These are phyloP conservation scores for Arbacia lixula DNA, from an alignment of 53 echinoderm and acorn worm species.

Conservation along the genomic window DNA sequence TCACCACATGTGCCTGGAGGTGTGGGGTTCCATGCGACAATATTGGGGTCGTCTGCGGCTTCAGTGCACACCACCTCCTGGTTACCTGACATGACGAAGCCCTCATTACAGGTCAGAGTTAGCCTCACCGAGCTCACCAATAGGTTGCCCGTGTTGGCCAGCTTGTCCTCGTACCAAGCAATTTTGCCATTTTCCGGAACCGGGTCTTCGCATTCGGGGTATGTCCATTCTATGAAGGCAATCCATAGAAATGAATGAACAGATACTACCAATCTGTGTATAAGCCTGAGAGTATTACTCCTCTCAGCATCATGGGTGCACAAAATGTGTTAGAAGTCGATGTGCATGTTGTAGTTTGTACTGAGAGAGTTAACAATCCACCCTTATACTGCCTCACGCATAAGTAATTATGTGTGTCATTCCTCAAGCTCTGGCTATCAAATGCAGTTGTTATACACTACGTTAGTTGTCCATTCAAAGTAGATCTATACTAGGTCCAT, in stretches of 20 bases:
- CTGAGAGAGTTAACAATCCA: too few species aligned
- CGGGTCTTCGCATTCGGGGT: not conserved
- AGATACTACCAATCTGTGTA: too few species aligned
- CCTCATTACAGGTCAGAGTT: not conserved
- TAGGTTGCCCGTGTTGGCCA: not conserved
- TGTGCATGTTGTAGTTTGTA: too few species aligned
- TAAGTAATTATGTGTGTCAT: too few species aligned
- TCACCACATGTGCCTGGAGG: constrained; percentile 11
- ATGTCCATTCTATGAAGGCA: not conserved
- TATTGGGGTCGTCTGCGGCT: not conserved
- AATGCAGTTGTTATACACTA: too few species aligned
- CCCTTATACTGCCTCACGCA: too few species aligned
- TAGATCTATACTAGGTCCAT: too few species aligned
- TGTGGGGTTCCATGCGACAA: not conserved
- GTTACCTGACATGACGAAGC: not conserved
- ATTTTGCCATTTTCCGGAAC: not conserved
- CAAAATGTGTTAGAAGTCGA: too few species aligned
- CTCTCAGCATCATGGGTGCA: too few species aligned
- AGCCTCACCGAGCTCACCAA: not conserved
- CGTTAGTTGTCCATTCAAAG: too few species aligned
- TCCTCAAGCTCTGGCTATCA: too few species aligned
- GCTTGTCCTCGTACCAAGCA: constrained; percentile 8
- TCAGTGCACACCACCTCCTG: not conserved
- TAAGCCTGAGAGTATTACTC: too few species aligned
- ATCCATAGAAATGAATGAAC: not conserved